Evolutionary conservation across 2,888 invertebrate species (phyloP).

Genomic region (Cryptophagus acutangulus): DNA sequence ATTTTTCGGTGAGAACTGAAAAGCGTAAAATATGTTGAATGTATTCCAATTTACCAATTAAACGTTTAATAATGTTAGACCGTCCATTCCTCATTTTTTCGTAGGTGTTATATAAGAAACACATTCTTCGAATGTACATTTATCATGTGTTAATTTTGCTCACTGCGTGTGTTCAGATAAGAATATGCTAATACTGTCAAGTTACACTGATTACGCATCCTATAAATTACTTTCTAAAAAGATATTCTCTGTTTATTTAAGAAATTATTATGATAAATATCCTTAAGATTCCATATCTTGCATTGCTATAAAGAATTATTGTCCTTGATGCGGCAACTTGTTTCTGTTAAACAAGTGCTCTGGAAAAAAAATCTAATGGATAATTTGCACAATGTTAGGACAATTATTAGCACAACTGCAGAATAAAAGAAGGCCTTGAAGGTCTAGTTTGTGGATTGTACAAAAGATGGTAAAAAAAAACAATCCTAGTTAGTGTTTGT

Average conservation of each 20-base stretch:
- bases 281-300: slow-evolving; percentile 6
- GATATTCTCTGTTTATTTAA: slow-evolving; percentile 29
- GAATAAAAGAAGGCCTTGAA: slow-evolving; percentile 4
- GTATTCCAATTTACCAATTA: slow-evolving; percentile 22
- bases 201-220: slow-evolving; percentile 31
- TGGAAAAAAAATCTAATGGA: background rate
- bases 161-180: slow-evolving; percentile 29
- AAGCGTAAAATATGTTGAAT: slow-evolving; percentile 14
- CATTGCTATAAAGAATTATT: slow-evolving; percentile 11
- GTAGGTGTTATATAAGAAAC: slow-evolving; percentile 19
- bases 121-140: slow-evolving; percentile 23
- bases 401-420: background rate
- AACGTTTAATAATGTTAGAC: slow-evolving; percentile 14
- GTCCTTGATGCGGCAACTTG: slow-evolving; percentile 4
- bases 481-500: too few species aligned
- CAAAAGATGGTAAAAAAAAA: too few species aligned
- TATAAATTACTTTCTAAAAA: slow-evolving; percentile 32
- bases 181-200: slow-evolving; percentile 32
- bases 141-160: slow-evolving; percentile 32
- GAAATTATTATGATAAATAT: slow-evolving; percentile 30
- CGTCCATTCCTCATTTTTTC: slow-evolving; percentile 11
- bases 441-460: too few species aligned
- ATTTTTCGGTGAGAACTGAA: background rate
- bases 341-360: slow-evolving; percentile 1
- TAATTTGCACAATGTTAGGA: slow-evolving; percentile 1